Conservation (phyloP, 92 coral and sea anemone genomes). For the Phymanthus crucifer region DNA sequence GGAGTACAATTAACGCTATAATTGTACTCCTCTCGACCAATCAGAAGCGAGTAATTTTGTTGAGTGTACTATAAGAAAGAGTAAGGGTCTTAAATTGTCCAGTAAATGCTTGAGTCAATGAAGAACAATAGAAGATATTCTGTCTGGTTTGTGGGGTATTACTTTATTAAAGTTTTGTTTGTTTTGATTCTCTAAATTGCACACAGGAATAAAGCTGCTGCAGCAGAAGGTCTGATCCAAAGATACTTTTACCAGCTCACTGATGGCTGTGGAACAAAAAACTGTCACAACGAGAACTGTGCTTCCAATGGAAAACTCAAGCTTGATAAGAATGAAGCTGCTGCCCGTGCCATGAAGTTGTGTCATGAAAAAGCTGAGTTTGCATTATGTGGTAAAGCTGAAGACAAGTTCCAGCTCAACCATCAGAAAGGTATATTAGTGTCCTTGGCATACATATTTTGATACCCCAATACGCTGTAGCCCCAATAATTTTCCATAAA, state of each 20-base stretch:
- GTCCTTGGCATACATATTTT: not conserved
- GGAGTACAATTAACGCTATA: too few species aligned
- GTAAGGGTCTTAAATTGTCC: too few species aligned
- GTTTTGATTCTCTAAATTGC: too few species aligned
- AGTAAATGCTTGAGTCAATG: too few species aligned
- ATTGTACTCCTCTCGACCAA: too few species aligned
- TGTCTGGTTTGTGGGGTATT: not conserved
- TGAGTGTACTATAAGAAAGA: too few species aligned
- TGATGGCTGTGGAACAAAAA: conserved; percentile 77
- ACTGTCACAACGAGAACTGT: conserved; percentile 86
- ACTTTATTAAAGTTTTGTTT: not conserved
- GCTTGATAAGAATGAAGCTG: conserved; percentile 76
- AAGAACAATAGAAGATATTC: too few species aligned
- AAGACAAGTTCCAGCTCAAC: conserved; percentile 24
- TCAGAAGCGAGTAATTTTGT: too few species aligned
- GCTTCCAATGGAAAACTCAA: conserved; percentile 82
- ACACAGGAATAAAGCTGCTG: conserved; percentile 74
- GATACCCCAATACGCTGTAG: too few species aligned
- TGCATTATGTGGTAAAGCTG: conserved; percentile 46
- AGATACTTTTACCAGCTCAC: conserved; percentile 91
- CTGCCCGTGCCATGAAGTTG: conserved; percentile 81
- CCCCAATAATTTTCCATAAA: too few species aligned
- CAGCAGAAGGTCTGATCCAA: conserved; percentile 76
- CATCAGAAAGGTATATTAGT: conserved; percentile 62
- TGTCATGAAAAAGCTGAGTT: conserved; percentile 84